Evolutionary conservation across 2,113 vertebrate genomes (phyloP), one percentile per base, ranked within the genome.

Genomic region (Donacobius atricapilla): DNA sequence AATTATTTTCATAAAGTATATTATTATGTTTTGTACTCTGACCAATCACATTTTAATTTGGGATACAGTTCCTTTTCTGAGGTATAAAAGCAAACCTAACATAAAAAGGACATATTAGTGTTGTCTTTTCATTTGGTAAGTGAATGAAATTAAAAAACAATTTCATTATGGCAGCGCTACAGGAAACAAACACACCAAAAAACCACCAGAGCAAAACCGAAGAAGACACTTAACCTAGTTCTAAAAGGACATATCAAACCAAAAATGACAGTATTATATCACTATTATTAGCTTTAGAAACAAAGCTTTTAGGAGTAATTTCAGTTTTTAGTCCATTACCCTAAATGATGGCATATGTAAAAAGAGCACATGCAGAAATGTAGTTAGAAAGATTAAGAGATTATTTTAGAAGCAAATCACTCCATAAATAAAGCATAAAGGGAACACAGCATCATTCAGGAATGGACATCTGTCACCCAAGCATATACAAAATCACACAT

Each of bases 321-420:
- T 90, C 84, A 86, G 65, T 21, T 93, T 93, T 95, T 79, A 92
- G 82, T 71, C 76, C 6, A 70, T 89, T 96, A 93, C 48, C 61
- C 48, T 89, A 84, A 96, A 96, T 83, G 87, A 86, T 84, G 91
- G 80, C 97, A 97, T 94, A 95, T 84, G 89, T 61, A 95, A 60
- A 94, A 96, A 87, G 65, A 85, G 77, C 65, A 83, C 92, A 97
- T 72, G 92, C 39, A 87, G 51, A 96, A 89, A 94, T 85, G 93
- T 72, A 90, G 81, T 95, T 97, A 79, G 61, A 96, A 95, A 93
- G 96, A 96, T 95, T 86, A 91, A 91, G 72, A 95, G 93, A 92
- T 94, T 94, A 96, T 94, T 97, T 97, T 95, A 83, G 95, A 89
- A 96, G 91, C 78, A 97, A 95, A 94, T 94, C 87, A 97, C 90